Base-by-base conservation (phyloP, 2,797 vertebrate species). In the Capromys pilorides region DNA sequence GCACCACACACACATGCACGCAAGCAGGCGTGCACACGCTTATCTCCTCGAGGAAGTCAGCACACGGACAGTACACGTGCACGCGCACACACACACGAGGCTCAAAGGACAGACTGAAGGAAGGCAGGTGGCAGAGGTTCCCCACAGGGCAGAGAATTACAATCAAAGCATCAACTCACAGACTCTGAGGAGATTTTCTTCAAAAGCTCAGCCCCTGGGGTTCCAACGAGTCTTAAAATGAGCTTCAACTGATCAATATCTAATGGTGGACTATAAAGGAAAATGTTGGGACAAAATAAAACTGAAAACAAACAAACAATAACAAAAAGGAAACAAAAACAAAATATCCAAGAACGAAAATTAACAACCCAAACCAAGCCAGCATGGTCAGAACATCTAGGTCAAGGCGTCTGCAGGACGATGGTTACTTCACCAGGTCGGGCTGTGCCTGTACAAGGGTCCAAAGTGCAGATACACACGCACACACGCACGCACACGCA, bases 241-340 rank as follows among this genome's bases (percentile, higher is more conserved):
- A 99, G 99, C 99, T 99, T 99, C 99, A 99, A 99, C 98, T 99
- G 99, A 99, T 99, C 99, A 99, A 99, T 99, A 99, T 99, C 99
- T 99, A 99, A 98, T 98, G 98, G 98, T 98, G 98, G 98, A 98
- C 98, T 98, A 99, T 99, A 99, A 99, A 99, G 99, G 99, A 99
- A 99, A 99, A 99, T 98, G 98, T 97, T 98, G 98, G 98, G 98
- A 98, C 97, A 98, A 98, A 98, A 97, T 94, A 97, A 97, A 97
- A 97, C 88, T 95, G 93, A 57, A 85, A 93, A 96, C 69, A 93
- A 96, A 81, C 26, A 73, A 96, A 87, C 26, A 73, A 86, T 67
- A 90, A 95, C 93, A 95, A 95, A 91, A 97, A 94, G 71, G 73
- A 88, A 96, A 95, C 39, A 73, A 71, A 91, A 96, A 92, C 79